Evolutionary conservation across 2,797 vertebrate species (phyloP).

Genomic region (Hyperoplus immaculatus): DNA sequence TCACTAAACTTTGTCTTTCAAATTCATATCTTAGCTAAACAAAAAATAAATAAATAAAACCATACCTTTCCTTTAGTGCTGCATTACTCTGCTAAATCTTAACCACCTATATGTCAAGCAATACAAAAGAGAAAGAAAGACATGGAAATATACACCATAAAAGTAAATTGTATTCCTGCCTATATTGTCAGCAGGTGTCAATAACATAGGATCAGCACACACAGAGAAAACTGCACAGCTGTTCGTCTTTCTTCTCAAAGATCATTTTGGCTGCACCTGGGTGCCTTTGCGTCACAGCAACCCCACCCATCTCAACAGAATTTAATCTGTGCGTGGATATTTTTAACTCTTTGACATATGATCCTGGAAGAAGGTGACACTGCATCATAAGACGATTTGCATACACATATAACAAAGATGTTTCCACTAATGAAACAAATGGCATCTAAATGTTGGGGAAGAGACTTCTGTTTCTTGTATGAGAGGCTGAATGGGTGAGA

Average conservation of each 20-base stretch:
- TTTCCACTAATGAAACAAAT: slow-evolving; percentile 24
- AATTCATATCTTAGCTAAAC: background rate
- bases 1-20: background rate
- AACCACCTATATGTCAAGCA: background rate
- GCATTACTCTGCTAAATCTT: background rate
- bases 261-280: slow-evolving; percentile 24
- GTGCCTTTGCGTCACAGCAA: slow-evolving; percentile 7
- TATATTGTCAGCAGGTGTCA: slow-evolving; percentile 3
- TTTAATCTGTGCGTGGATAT: background rate
- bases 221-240: slow-evolving; percentile 8
- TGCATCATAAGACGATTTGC: background rate
- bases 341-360: slow-evolving; percentile 25
- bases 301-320: background rate
- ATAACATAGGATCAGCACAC: background rate
- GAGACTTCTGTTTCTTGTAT: slow-evolving; percentile 15
- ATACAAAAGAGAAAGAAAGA: background rate
- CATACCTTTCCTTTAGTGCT: background rate
- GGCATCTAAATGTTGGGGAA: slow-evolving; percentile 14
- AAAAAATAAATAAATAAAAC: background rate
- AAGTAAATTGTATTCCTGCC: background rate
- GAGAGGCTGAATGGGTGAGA: slow-evolving; percentile 30
- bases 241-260: slow-evolving; percentile 9
- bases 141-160: too few relatives aligned
- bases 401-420: slow-evolving; percentile 3
- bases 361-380: slow-evolving; percentile 7